phyloP scores from a whole-genome alignment of 1,140 invertebrate genomes.

The Drosophila nigrodunni region DNA sequence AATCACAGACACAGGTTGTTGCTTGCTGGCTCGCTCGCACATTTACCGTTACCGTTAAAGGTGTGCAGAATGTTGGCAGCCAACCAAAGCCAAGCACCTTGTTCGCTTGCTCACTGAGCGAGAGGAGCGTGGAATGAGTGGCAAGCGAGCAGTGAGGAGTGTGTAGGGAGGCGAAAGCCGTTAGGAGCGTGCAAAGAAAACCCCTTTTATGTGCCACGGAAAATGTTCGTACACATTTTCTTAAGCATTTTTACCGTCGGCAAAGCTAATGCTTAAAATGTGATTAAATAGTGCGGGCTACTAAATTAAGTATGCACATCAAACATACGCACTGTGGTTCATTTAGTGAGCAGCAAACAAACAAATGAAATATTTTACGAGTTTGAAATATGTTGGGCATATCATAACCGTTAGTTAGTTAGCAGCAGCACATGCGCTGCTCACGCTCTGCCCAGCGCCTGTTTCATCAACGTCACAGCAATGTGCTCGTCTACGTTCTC shows the following conservation, averaged over 20 bases:
- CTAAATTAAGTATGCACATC: not conserved
- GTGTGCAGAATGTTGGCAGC: slow-evolving; percentile 83
- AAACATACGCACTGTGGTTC: not conserved
- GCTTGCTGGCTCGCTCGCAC: slow-evolving; percentile 69
- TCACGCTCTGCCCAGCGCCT: not conserved
- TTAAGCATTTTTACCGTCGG: not conserved
- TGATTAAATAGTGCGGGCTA: not conserved
- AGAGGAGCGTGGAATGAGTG: slow-evolving; percentile 23
- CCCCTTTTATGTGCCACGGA: not conserved
- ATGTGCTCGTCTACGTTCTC: slow-evolving; percentile 59
- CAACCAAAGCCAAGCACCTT: slow-evolving; percentile 84
- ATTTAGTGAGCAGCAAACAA: not conserved
- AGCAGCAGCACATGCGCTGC: slow-evolving; percentile 40
- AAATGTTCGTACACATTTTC: slow-evolving; percentile 1
- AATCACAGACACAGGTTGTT: slow-evolving; percentile 73
- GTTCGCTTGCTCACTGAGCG: slow-evolving; percentile 34
- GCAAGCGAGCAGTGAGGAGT: slow-evolving; percentile 26
- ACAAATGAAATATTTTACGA: not conserved
- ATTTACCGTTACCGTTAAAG: slow-evolving; percentile 62
- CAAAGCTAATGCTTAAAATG: not conserved
- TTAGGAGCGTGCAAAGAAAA: not conserved
- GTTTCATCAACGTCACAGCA: slow-evolving; percentile 58
- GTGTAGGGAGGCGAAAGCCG: slow-evolving; percentile 30
- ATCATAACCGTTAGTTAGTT: slow-evolving; percentile 7
- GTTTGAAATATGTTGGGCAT: slow-evolving; percentile 8